These are phyloP conservation scores for Benitochromis conjunctus DNA, from an alignment of 2,113 vertebrate genomes.

Conservation along the genomic window DNA sequence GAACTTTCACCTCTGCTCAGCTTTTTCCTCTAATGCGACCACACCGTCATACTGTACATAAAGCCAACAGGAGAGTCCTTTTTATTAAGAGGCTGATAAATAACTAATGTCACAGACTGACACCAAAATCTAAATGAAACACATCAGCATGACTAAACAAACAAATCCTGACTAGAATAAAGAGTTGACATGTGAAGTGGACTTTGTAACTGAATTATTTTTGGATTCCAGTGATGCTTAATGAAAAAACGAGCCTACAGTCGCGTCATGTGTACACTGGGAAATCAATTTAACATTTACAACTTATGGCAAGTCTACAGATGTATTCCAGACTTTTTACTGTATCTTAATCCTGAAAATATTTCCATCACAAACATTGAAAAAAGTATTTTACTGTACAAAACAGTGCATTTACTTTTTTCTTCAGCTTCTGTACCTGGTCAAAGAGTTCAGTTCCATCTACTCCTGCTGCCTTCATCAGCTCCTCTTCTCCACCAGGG, in stretches of 20 bases:
- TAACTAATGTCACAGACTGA: background rate
- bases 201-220: background rate
- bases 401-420: background rate
- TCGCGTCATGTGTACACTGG: accelerated
- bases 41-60: accelerated
- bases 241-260: background rate
- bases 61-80: background rate
- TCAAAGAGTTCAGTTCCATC: conserved; percentile 96
- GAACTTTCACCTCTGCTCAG: background rate
- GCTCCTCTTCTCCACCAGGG: conserved; percentile 91
- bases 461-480: conserved; percentile 90
- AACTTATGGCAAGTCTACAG: background rate
- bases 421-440: conserved; percentile 75
- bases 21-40: background rate
- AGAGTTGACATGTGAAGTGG: accelerated
- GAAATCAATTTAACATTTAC: background rate
- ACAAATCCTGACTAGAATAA: background rate
- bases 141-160: background rate
- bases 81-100: background rate
- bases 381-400: background rate
- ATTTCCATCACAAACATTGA: background rate
- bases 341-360: background rate
- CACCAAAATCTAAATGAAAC: accelerated
- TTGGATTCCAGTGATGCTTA: background rate
- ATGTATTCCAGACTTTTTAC: background rate